Base-by-base conservation (phyloP, 1,140 invertebrate genomes). In the Ridgeia piscesae region DNA sequence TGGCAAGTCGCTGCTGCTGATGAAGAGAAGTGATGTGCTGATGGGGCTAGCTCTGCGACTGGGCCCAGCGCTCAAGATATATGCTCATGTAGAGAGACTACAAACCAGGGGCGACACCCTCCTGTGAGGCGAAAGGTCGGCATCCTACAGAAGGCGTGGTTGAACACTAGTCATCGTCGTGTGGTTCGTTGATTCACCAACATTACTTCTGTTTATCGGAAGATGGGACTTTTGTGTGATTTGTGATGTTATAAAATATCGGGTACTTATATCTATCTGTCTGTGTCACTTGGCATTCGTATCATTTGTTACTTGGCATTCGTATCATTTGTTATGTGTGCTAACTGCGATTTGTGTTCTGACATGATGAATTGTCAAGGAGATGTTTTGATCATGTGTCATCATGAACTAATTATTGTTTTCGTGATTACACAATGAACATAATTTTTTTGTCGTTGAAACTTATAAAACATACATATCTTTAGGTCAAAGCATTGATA, bases 1-100 rank as follows among this genome's bases (percentile, higher is more conserved):
- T 96, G 98, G 98, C 0, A 97, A 97, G 93, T 97, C 98, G 4
- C 95, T 99, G 35, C 96, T 98, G 35, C 96, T 98, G 94, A 97
- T 98, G 96, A 97, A 97, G 94, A 96, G 98, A 93, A 97, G 97
- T 50, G 98, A 99, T 94, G 98, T 98, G 4, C 96, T 98, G 2
- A 97, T 96, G 88, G 97, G 97, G 42, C 96, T 99, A 89, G 97
- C 97, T 92, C 95, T 99, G 34, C 97, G 98, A 93, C 95, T 99
- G 0, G 98, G 98, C 21, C 98, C 98, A 35, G 98, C 98, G 8
- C 96, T 99, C 8, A 98, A 98, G 95, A 97, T 99, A 91, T 98
- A 98, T 95, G 96, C 97, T 89, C 98, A 98, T 92, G 95, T 97
- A 50, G 94, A 95, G 92, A 95, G 95, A 90, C 94, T 97, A 0